A percentile compares a stretch with the other conserved stretches of the same genome.
These are phyloP conservation scores for Pipistrellus kuhlii DNA, from an alignment of 2,797 vertebrate species.

Conservation along the genomic window DNA sequence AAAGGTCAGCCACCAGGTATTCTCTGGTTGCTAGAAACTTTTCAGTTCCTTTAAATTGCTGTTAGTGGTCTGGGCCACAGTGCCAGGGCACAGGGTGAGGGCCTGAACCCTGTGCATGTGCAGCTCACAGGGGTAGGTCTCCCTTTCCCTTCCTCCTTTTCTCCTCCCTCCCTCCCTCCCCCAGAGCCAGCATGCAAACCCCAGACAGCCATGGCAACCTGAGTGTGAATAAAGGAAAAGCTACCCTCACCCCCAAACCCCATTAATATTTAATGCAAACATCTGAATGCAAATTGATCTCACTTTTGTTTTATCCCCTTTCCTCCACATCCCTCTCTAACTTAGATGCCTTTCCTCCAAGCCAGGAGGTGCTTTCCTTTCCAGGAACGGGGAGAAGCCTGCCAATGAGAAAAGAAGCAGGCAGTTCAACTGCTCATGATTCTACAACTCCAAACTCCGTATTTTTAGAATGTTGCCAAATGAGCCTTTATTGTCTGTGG, in stretches of 20 bases:
- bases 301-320: slow-evolving; percentile 55
- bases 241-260: neutral
- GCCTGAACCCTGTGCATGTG: neutral
- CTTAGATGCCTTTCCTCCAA: neutral
- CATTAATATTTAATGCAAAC: slow-evolving; percentile 74
- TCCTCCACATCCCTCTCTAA: neutral
- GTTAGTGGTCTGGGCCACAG: neutral
- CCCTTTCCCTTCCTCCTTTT: neutral
- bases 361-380: neutral
- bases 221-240: slow-evolving; percentile 29
- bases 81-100: neutral
- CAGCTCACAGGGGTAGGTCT: accelerated
- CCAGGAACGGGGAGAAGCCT: neutral
- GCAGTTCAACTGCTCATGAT: accelerated
- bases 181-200: neutral
- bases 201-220: slow-evolving; percentile 14
- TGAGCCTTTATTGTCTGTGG: neutral
- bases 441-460: neutral
- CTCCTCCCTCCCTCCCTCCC: too few relatives aligned
- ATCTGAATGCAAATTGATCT: slow-evolving; percentile 75
- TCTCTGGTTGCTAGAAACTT: slow-evolving; percentile 5
- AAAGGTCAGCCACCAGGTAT: neutral
- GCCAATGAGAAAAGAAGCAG: neutral
- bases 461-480: slow-evolving; percentile 1
- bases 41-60: slow-evolving; percentile 11